These are phyloP conservation scores for Ciconia nigra DNA, from an alignment of 2,797 vertebrate genomes.

Conservation along the genomic window DNA sequence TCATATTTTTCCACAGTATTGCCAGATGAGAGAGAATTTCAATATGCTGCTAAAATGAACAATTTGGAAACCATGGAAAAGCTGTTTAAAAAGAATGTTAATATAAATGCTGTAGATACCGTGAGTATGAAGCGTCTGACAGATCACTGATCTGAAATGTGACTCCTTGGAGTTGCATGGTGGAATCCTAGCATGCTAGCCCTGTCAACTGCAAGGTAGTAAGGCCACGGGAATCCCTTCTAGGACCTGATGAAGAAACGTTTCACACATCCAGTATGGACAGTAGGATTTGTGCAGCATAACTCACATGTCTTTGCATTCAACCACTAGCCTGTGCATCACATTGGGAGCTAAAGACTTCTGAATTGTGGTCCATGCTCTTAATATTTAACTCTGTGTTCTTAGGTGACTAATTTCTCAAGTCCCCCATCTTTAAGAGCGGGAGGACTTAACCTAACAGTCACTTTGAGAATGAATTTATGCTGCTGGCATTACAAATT, in stretches of 20 bases:
- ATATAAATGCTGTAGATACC: conserved; percentile 84
- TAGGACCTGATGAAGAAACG: background rate
- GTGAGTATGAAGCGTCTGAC: conserved; percentile 72
- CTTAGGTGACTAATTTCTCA: background rate
- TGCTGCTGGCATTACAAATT: background rate
- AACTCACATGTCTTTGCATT: background rate
- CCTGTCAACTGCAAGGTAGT: background rate
- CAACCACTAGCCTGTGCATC: background rate
- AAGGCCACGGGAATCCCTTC: background rate
- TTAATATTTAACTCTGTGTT: background rate
- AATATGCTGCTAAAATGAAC: conserved; percentile 87
- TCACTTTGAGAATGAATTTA: background rate
- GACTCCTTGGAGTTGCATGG: background rate
- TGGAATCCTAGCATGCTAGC: background rate
- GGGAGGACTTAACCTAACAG: background rate
- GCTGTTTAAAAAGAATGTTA: conserved; percentile 79
- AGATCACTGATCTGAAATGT: background rate
- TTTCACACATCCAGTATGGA: fast-evolving
- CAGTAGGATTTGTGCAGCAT: background rate
- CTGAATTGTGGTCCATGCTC: background rate
- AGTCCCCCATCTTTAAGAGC: background rate
- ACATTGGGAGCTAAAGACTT: background rate
- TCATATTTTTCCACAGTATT: conserved; percentile 78
- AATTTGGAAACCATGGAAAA: conserved; percentile 84
- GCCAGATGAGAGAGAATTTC: conserved; percentile 85